These are phyloP conservation scores for Bicyclus anynana DNA, from an alignment of 1,140 invertebrate species.

Conservation along the genomic window DNA sequence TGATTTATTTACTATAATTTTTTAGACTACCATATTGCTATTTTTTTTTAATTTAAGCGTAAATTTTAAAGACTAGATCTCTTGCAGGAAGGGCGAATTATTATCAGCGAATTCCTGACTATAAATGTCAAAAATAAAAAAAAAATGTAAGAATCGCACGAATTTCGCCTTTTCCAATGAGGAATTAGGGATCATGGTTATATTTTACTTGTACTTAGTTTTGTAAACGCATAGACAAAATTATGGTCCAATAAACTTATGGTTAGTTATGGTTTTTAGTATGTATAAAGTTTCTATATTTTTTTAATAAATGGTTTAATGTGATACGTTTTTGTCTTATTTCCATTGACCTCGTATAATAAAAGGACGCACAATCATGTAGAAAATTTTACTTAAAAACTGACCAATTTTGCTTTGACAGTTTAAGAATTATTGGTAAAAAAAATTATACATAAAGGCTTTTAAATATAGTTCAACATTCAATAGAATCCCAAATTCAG, in stretches of 20 bases:
- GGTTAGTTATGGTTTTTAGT: slow-evolving; percentile 22
- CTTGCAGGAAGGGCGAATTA: too few relatives aligned
- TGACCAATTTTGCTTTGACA: too few relatives aligned
- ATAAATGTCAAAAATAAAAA: too few relatives aligned
- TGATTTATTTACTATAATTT: not conserved
- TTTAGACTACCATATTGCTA: not conserved
- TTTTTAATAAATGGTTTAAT: slow-evolving; percentile 22
- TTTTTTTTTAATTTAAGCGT: not conserved
- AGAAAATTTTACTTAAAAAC: too few relatives aligned
- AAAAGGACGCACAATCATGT: too few relatives aligned
- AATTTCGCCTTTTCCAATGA: not conserved
- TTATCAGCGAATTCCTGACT: too few relatives aligned
- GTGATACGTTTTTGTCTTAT: slow-evolving; percentile 7
- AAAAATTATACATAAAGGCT: too few relatives aligned
- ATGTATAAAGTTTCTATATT: slow-evolving; percentile 22
- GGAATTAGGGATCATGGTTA: slow-evolving; percentile 15
- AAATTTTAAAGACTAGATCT: not conserved
- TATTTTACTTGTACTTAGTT: slow-evolving; percentile 18
- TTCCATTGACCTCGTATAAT: not conserved
- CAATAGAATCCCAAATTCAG: too few relatives aligned
- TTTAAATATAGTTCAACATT: too few relatives aligned
- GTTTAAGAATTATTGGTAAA: too few relatives aligned
- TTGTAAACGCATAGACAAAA: slow-evolving; percentile 9
- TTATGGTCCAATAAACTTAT: slow-evolving; percentile 20
- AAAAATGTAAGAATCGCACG: too few relatives aligned